Conservation (phyloP, 2,113 vertebrate species). For the Pristiophorus japonicus region DNA sequence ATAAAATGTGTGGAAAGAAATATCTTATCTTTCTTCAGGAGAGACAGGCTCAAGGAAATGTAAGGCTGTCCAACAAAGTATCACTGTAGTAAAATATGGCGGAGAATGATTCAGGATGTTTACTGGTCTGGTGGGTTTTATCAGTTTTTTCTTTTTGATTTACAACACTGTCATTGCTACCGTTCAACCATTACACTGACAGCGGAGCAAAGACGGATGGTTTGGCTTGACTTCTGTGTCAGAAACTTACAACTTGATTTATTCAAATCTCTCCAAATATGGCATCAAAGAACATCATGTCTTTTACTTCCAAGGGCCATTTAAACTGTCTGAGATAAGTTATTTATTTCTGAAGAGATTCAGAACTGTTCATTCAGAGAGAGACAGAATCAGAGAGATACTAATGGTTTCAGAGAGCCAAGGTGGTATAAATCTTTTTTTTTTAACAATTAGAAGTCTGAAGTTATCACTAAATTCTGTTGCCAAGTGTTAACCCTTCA, state of each 20-base stretch:
- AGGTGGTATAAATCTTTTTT: background rate
- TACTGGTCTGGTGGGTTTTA: background rate
- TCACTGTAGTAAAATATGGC: background rate
- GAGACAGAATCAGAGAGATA: background rate
- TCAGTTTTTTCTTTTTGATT: background rate
- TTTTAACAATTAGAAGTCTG: background rate
- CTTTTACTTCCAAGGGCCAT: background rate
- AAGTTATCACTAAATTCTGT: background rate
- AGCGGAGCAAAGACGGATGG: background rate
- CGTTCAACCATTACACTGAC: background rate
- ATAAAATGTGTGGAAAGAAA: background rate
- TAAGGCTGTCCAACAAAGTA: background rate
- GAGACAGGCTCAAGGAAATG: background rate
- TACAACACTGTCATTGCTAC: background rate
- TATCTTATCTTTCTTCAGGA: background rate
- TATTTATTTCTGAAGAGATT: background rate
- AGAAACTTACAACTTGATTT: background rate
- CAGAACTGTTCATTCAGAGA: background rate
- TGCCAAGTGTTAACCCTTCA: background rate
- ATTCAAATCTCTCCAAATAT: background rate
- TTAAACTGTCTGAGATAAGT: background rate
- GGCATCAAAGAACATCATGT: background rate
- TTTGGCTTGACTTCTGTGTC: background rate
- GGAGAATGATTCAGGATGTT: background rate
- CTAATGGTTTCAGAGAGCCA: background rate